Evolutionary conservation across 23 tunicate species (phyloP), one percentile per base, ranked within the genome.

Genomic region (Trididemnum clinides): DNA sequence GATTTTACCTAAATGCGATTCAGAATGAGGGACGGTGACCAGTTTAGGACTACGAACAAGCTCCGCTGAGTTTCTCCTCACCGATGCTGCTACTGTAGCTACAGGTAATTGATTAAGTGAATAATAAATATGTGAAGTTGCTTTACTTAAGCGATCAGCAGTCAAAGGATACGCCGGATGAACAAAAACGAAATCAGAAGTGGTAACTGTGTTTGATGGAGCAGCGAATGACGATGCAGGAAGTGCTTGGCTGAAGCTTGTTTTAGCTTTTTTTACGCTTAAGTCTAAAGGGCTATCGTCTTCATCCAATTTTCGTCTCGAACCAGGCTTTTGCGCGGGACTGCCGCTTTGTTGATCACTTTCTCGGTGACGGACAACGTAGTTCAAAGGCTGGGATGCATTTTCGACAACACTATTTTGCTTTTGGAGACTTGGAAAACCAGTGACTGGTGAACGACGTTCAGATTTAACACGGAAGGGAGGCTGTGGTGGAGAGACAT

Each of bases 201-300:
- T 31, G 38, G 26, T 12, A 28, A 10, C 20, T 5, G n/a, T 5
- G 12, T 10, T 25, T 63, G 6, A 22, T 12, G 7, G 19, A 25
- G 12, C 71, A 22, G 28, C 22, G 22, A 63, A 18, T 10, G 71
- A n/a, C 71, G 23, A 25, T 5, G 28, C 71, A 7, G 71, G 71
- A 63, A 63, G 7, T 12, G 71, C 7, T 10, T 6, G 7, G 23
- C 7, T 15, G 23, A 22, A 22, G 31, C 28, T 51, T 20, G n/a
- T 5, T 33, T 33, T 78, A 7, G 50, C 22, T 29, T 78, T 78
- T 39, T 85, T 85, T 21, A 33, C 63, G 73, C 82, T 85, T 35
- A 85, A 59, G 37, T 85, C 88, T 27, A 85, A 54, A 51, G 88
- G 88, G 37, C 18, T 30, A 28, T 85, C 82, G 58, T 85, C 34